A percentile compares a stretch with the other conserved stretches of the same genome.
These are phyloP conservation scores for Acanthacorydalis orientalis DNA, from an alignment of 2,888 invertebrate species.

Conservation along the genomic window DNA sequence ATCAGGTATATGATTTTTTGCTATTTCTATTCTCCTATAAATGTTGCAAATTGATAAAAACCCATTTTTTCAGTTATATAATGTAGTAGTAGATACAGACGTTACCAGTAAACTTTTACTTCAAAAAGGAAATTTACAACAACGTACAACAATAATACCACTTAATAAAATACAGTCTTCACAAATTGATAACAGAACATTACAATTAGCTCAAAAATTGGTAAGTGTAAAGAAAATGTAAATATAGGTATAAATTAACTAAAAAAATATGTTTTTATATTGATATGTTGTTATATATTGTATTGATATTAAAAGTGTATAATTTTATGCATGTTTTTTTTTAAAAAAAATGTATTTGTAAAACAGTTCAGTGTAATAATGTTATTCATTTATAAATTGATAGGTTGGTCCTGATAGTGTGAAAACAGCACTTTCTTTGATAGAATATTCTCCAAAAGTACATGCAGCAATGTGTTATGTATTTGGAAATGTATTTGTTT, in stretches of 20 bases:
- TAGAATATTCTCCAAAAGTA: constrained; percentile 48
- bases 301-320: no score
- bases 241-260: no score
- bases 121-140: constrained; percentile 60
- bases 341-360: not conserved
- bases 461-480: constrained; percentile 72
- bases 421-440: constrained; percentile 59
- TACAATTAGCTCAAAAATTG: constrained; percentile 51
- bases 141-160: constrained; percentile 76
- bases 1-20: constrained; percentile 8
- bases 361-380: not conserved
- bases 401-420: constrained; percentile 69
- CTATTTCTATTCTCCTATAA: constrained; percentile 6
- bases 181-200: constrained; percentile 37
- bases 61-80: constrained; percentile 50
- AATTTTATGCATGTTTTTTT: no score
- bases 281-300: no score
- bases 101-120: constrained; percentile 69
- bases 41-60: constrained; percentile 4
- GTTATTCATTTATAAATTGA: constrained; percentile 1
- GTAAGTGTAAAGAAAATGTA: constrained; percentile 25
- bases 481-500: constrained; percentile 75
- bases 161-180: constrained; percentile 67
- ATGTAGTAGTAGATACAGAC: constrained; percentile 81
- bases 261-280: no score